Evolutionary conservation across 2,797 vertebrate genomes (phyloP), one percentile per base, ranked within the genome.

Genomic region (Anguilla anguilla): DNA sequence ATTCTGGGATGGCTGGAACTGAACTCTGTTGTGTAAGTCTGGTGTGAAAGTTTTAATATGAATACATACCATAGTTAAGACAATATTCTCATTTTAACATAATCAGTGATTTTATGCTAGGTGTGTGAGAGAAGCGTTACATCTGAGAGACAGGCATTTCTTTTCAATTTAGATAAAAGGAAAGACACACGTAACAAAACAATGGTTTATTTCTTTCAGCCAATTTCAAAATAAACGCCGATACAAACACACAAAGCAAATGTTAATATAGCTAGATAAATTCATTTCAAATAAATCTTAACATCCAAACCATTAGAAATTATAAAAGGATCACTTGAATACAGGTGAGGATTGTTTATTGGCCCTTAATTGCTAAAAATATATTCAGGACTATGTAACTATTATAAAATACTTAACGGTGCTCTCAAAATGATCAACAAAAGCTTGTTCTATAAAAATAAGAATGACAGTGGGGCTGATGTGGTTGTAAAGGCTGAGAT

Each of bases 191-290:
- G 51, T 6, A 74, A 46, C 43, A 72, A 74, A 86, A 53, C 35
- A 51, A n/a, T 82, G 2, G 51, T 86, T 86, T 72, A 72, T 86
- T 49, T 85, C 1, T 5, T 96, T 96, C 0, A 96, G 96, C 0
- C 17, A 97, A 93, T 90, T 95, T 64, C 17, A 67, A 64, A 96
- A 93, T 97, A 96, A 0, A 88, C 39, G 72, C 25, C 6, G 31
- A 53, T 39, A 28, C 31, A 74, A 35, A 46, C 49, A 79, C 85
- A 88, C 81, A 46, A 49, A 51, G 46, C 79, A 82, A 82, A 82
- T 82, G 43, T n/a, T 82, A 51, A 10, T 82, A 82, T 49, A 25
- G 22, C 22, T 25, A n/a, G 46, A n/a, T 25, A 4, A 25, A 81
- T 81, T 49, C 25, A 46, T 81, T 81, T 43, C 6, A 22, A 81